A percentile compares a stretch with the other conserved stretches of the same genome.
Evolutionary conservation across 2,113 vertebrate species (phyloP).

Genomic region (Carettochelys insculpta): DNA sequence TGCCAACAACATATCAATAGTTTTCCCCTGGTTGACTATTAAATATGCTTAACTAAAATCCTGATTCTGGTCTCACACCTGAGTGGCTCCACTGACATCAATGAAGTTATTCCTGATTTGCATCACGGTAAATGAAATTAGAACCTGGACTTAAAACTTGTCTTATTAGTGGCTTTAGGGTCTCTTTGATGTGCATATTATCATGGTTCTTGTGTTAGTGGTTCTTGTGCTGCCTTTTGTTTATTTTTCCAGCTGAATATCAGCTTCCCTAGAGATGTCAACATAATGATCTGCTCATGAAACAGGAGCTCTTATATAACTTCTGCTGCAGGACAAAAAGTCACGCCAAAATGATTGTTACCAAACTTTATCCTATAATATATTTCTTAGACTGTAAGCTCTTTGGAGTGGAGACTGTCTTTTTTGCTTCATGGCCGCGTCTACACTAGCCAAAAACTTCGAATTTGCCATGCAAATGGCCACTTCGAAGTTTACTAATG

Average conservation of each 20-base stretch:
- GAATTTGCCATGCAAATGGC: too few relatives aligned
- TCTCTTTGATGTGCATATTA: slow-evolving; percentile 26
- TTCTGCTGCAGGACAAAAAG: background rate
- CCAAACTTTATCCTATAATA: background rate
- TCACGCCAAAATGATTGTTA: background rate
- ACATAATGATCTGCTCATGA: background rate
- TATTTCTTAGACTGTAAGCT: background rate
- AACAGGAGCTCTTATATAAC: background rate
- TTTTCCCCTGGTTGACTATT: slow-evolving; percentile 9
- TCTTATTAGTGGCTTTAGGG: slow-evolving; percentile 8
- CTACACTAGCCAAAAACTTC: too few relatives aligned
- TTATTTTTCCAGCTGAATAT: background rate
- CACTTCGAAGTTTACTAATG: too few relatives aligned
- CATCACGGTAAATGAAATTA: slow-evolving; percentile 19
- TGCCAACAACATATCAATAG: slow-evolving; percentile 25
- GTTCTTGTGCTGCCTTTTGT: background rate
- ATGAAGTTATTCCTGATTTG: slow-evolving; percentile 44
- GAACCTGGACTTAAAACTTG: slow-evolving; percentile 36
- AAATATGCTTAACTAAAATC: slow-evolving; percentile 34
- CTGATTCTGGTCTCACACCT: slow-evolving; percentile 41
- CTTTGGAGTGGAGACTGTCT: too few relatives aligned
- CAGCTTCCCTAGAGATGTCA: background rate
- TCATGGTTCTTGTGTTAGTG: background rate
- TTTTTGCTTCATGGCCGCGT: too few relatives aligned
- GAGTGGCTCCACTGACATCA: slow-evolving; percentile 34